These are phyloP conservation scores for Ceratotherium simum DNA, from an alignment of 2,113 vertebrate genomes.

Conservation along the genomic window DNA sequence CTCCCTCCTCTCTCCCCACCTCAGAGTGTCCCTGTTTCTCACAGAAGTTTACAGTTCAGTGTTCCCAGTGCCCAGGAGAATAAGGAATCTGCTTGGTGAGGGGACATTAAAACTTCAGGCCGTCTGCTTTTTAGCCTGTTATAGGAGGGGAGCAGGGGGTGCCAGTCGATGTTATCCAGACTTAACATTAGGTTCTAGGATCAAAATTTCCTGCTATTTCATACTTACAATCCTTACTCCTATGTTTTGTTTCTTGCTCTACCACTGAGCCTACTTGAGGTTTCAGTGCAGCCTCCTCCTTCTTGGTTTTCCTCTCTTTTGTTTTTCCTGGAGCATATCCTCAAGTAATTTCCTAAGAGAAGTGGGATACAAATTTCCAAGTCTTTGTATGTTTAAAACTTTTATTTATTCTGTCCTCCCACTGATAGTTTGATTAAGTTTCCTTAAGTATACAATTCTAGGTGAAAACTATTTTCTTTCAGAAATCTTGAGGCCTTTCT, in stretches of 20 bases:
- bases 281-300: background rate
- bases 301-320: background rate
- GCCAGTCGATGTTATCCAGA: background rate
- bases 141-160: background rate
- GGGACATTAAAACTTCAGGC: background rate
- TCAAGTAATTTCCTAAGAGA: background rate
- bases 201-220: background rate
- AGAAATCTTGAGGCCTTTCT: background rate
- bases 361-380: background rate
- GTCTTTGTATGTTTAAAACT: background rate
- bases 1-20: no score
- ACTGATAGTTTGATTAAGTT: background rate
- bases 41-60: background rate
- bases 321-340: background rate
- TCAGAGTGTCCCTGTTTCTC: background rate
- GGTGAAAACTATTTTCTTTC: background rate
- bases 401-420: background rate
- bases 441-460: background rate
- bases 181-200: background rate
- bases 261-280: background rate
- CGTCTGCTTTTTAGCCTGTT: background rate
- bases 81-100: background rate
- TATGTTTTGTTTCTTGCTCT: background rate
- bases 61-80: background rate
- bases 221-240: background rate